Evolutionary conservation across 1,140 invertebrate species (phyloP), one percentile per base, ranked within the genome.

Genomic region (Callitettix versicolor): DNA sequence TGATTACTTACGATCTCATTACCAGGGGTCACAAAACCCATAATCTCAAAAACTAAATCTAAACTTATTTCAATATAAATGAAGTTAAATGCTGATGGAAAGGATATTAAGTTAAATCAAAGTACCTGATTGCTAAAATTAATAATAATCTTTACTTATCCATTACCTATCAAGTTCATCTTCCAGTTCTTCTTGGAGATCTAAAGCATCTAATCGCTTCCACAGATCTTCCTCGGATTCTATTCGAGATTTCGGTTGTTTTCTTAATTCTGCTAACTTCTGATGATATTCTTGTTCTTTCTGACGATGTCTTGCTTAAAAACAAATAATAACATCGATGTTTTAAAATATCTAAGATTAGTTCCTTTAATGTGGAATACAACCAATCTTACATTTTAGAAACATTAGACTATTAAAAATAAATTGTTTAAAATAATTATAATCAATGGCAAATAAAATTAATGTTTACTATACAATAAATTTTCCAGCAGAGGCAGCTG

Each of bases 121-220:
- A n/a, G n/a, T n/a, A n/a, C n/a, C n/a, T n/a, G n/a, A n/a, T n/a
- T n/a, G n/a, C n/a, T n/a, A n/a, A n/a, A n/a, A n/a, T n/a, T n/a
- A n/a, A n/a, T n/a, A n/a, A n/a, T n/a, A 18, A 18, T 15, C 38
- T 3, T 44, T 44, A 44, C 17, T 44, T n/a, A 14, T 11, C 59
- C 53, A n/a, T 9, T 56, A 43, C 17, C 60, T 43, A 21, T 58
- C 34, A 17, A 61, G 18, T 64, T 75, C 71, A 56, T 74, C 72
- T 60, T 72, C 64, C 49, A 77, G 56, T 63, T 77, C 73, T 64
- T 79, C 77, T 62, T 75, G 63, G 26, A 76, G 36, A 63, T 79
- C 78, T 47, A 79, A 65, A 55, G 74, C 68, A 61, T 79, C 74
- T 14, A 79, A 63, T 58, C 69, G 68, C 30, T 63, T 58, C 62